Percentiles rank a stretch among this genome's conserved stretches.
These are phyloP conservation scores for Drosophila sordidapex DNA, from an alignment of 2,888 invertebrate species.

Conservation along the genomic window DNA sequence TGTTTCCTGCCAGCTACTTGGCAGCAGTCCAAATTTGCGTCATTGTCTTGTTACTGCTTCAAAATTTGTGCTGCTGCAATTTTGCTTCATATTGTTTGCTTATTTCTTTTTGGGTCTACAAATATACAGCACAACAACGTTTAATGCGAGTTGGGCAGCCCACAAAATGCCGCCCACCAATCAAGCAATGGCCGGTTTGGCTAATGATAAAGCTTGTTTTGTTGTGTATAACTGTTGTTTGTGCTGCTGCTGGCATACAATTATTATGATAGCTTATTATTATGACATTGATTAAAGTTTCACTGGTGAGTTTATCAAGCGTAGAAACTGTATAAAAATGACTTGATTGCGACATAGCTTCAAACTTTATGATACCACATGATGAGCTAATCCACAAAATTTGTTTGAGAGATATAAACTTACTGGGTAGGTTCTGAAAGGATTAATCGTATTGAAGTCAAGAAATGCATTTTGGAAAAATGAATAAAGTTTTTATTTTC, in stretches of 20 bases:
- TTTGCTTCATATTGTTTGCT: conserved; percentile 72
- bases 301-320: conserved; percentile 53
- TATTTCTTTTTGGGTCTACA: conserved; percentile 63
- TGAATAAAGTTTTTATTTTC: conserved; percentile 64
- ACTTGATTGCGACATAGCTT: conserved; percentile 43
- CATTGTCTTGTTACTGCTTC: conserved; percentile 44
- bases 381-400: conserved; percentile 3
- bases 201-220: conserved; percentile 77
- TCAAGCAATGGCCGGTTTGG: conserved; percentile 62
- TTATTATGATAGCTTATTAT: conserved; percentile 53
- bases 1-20: conserved; percentile 46
- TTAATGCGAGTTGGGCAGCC: conserved; percentile 15
- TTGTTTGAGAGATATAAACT: conserved; percentile 3
- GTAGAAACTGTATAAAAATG: conserved; percentile 35
- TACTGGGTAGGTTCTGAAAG: conserved; percentile 7
- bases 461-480: conserved; percentile 53
- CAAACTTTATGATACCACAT: conserved; percentile 17
- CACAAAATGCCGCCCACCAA: conserved; percentile 49
- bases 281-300: conserved; percentile 66
- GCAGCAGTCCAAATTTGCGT: conserved; percentile 63
- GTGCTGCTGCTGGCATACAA: conserved; percentile 52
- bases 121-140: conserved; percentile 49
- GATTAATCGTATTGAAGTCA: conserved; percentile 18
- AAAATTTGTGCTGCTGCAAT: conserved; percentile 57
- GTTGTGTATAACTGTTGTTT: conserved; percentile 40